Evolutionary conservation across 2,113 vertebrate genomes (phyloP).

Genomic region (Sigmodon hispidus): DNA sequence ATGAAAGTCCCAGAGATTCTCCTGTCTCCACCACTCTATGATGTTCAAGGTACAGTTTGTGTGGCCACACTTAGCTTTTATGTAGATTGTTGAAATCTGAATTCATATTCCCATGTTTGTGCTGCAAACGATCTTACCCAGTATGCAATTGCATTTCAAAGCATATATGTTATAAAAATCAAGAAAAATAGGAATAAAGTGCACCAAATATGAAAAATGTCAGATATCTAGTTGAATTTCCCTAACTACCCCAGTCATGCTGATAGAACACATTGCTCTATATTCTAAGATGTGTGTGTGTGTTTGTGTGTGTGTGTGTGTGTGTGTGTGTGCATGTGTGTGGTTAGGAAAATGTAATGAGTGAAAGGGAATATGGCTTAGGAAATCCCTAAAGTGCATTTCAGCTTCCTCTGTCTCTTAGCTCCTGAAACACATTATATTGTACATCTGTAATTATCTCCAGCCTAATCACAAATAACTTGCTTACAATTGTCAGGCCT

Average conservation of each 20-base stretch:
- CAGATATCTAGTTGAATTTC: neutral
- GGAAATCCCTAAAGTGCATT: neutral
- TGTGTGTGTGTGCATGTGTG: neutral
- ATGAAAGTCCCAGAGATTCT: neutral
- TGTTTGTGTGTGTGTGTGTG: neutral
- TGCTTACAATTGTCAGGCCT: neutral
- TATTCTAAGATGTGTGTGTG: neutral
- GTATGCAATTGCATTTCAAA: neutral
- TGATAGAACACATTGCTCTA: slow-evolving; percentile 49
- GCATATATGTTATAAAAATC: neutral
- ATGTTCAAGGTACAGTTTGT: neutral
- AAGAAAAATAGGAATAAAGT: neutral
- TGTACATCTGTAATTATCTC: neutral
- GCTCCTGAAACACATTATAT: slow-evolving; percentile 16
- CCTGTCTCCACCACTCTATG: neutral
- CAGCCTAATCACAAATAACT: slow-evolving; percentile 26
- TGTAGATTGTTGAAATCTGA: neutral
- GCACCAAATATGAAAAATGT: neutral
- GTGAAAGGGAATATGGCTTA: slow-evolving; percentile 38
- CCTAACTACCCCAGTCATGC: neutral
- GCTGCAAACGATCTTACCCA: neutral
- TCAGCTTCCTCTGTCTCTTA: slow-evolving; percentile 2
- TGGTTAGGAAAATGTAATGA: neutral
- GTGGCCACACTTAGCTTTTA: neutral
- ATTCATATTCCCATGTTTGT: neutral